Percentiles rank a stretch among this genome's conserved stretches.
Evolutionary conservation across 1,140 invertebrate genomes (phyloP).

Genomic region (Papilio helenus): DNA sequence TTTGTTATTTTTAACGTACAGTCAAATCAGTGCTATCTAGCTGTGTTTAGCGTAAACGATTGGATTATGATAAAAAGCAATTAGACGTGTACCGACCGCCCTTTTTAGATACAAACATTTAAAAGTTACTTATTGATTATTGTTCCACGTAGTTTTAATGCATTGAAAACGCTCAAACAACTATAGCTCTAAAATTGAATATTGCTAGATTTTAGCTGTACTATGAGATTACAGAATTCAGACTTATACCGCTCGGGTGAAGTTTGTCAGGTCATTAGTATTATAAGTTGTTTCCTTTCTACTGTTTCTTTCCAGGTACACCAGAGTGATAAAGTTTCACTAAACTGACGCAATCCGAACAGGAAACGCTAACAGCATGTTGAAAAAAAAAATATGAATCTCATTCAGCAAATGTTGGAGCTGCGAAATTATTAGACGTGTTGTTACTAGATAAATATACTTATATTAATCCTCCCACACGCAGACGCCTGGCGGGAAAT

Average conservation of each 20-base stretch:
- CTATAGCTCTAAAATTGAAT: too few relatives aligned
- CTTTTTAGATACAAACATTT: too few relatives aligned
- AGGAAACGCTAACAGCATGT: neutral
- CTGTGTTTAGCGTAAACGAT: too few relatives aligned
- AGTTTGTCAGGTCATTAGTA: neutral
- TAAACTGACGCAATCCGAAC: conserved; percentile 10
- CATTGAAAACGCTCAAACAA: too few relatives aligned
- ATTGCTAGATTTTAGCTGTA: neutral
- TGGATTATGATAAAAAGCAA: too few relatives aligned
- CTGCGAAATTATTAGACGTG: conserved; percentile 27
- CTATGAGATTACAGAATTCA: neutral
- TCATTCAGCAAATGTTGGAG: neutral
- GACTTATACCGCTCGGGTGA: neutral
- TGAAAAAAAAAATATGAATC: conserved; percentile 17
- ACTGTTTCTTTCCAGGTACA: neutral
- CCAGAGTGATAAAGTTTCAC: neutral
- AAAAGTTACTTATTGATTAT: too few relatives aligned
- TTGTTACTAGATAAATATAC: conserved; percentile 29
- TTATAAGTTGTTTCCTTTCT: neutral
- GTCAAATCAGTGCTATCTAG: too few relatives aligned
- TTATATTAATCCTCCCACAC: conserved; percentile 35
- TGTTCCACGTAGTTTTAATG: too few relatives aligned
- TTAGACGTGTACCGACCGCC: too few relatives aligned
- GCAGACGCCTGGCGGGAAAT: conserved; percentile 16
- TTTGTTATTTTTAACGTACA: too few relatives aligned